Percentiles rank a stretch among this genome's conserved stretches.
These are phyloP conservation scores for Brachionus plicatilis DNA, from an alignment of 1,140 invertebrate species.

Conservation along the genomic window DNA sequence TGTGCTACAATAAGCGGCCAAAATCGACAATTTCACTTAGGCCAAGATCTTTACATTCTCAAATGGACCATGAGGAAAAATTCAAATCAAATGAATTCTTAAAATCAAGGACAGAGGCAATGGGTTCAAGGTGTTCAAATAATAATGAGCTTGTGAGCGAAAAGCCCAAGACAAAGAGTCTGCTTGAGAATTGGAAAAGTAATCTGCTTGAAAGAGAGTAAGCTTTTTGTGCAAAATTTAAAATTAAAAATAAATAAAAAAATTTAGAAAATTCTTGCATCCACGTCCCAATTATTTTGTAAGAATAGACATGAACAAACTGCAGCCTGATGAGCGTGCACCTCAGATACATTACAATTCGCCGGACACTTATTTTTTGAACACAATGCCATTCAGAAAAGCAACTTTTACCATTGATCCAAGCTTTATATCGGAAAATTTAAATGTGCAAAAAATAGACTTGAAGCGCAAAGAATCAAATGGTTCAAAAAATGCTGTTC, in stretches of 20 bases:
- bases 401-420: constrained; percentile 23
- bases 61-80: background rate
- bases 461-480: background rate
- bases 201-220: constrained; percentile 16
- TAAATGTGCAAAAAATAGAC: constrained; percentile 24
- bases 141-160: background rate
- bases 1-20: background rate
- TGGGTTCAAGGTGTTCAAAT: background rate
- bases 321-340: background rate
- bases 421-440: constrained; percentile 37
- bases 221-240: background rate
- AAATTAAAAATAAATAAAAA: background rate
- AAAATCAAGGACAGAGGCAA: background rate
- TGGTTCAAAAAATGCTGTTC: background rate
- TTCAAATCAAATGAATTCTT: background rate
- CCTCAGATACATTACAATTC: constrained; percentile 39
- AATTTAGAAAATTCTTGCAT: background rate
- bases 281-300: constrained; percentile 32
- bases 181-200: constrained; percentile 20
- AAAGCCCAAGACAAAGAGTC: background rate
- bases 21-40: background rate
- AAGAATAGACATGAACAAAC: constrained; percentile 16
- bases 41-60: background rate
- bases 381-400: constrained; percentile 19
- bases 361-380: constrained; percentile 31